Conservation (phyloP, 30 jellyfish, hydroid and myxozoan genomes). For the Aurelia sp. region DNA sequence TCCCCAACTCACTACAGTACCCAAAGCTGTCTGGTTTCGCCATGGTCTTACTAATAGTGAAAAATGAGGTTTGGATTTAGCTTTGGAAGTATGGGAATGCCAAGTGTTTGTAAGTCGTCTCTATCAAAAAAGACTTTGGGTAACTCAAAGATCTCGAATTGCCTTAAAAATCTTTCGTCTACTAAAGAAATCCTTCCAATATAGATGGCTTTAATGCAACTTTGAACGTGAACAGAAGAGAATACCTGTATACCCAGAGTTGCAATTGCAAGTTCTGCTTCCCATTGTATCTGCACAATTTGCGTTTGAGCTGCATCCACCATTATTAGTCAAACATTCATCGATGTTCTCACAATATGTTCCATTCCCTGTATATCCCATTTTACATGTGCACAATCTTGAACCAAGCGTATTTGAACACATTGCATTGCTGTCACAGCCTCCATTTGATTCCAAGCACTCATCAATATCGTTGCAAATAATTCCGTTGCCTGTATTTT, state of each 20-base stretch:
- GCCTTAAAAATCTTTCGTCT: no score
- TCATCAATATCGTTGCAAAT: conserved; percentile 40
- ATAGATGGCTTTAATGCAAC: neutral
- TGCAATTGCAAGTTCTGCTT: no score
- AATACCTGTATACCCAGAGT: no score
- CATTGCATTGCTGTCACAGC: conserved; percentile 15
- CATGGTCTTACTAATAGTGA: no score
- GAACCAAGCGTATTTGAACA: conserved; percentile 28
- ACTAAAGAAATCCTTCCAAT: neutral
- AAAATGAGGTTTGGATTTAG: no score
- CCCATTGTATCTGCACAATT: neutral
- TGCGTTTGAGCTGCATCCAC: conserved; percentile 17
- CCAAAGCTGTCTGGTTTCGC: no score
- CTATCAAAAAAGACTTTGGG: no score
- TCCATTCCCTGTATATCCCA: conserved; percentile 53
- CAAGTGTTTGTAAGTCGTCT: neutral
- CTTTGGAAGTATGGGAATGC: conserved; percentile 4
- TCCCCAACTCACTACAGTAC: no score
- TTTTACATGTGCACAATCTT: conserved; percentile 23
- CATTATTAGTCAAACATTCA: neutral
- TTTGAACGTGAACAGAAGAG: neutral
- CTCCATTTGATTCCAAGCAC: conserved; percentile 12
- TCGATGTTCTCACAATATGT: conserved; percentile 18
- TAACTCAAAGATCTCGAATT: no score
- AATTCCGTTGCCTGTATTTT: conserved; percentile 27